A percentile compares a stretch with the other conserved stretches of the same genome.
Conservation (phyloP, 2,113 vertebrate genomes). For the Crotalus horridus region DNA sequence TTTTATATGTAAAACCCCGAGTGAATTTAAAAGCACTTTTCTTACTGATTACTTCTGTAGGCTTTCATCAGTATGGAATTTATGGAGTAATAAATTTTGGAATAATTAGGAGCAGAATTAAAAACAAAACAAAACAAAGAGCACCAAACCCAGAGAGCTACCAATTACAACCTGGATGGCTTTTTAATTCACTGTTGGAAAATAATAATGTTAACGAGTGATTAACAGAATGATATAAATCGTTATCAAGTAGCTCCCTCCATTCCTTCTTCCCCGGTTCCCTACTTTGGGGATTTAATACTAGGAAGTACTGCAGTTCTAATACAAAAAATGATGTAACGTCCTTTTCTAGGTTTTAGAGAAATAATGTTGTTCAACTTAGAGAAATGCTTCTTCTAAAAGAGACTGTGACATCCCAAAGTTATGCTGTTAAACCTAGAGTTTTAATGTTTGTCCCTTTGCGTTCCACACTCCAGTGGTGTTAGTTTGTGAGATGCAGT, state of each 20-base stretch:
- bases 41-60: constrained; percentile 3
- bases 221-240: neutral
- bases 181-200: neutral
- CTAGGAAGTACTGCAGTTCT: neutral
- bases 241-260: neutral
- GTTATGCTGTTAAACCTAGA: neutral
- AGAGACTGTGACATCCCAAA: neutral
- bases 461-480: neutral
- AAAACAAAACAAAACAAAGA: neutral
- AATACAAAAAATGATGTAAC: neutral
- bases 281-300: neutral
- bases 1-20: constrained; percentile 27
- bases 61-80: constrained; percentile 21
- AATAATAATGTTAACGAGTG: neutral
- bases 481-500: neutral
- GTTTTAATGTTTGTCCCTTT: neutral
- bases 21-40: constrained; percentile 27
- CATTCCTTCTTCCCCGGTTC: neutral
- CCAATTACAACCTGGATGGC: neutral
- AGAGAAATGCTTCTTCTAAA: neutral
- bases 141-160: neutral
- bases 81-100: constrained; percentile 46
- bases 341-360: neutral
- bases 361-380: neutral
- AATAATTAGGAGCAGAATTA: constrained; percentile 33